A percentile compares a stretch with the other conserved stretches of the same genome.
Evolutionary conservation across 2,113 vertebrate species (phyloP).

Genomic region (Phodopus roborovskii): DNA sequence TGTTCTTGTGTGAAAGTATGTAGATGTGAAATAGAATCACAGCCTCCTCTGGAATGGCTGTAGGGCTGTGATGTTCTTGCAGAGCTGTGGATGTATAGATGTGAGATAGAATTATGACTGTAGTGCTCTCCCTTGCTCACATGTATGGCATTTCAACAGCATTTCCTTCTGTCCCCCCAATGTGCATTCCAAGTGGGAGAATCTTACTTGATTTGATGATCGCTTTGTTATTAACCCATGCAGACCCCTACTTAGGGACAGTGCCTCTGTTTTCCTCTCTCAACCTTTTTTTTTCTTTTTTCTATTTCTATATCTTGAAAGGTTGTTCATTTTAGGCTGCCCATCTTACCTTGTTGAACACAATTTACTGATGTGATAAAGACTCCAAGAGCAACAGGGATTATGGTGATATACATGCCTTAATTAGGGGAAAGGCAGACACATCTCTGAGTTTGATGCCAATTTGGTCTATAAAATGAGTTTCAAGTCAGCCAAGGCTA

Average conservation of each 20-base stretch:
- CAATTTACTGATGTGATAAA: slow-evolving; percentile 25
- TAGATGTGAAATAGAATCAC: background rate
- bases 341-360: background rate
- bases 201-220: background rate
- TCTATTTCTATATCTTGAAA: background rate
- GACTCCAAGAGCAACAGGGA: background rate
- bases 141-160: background rate
- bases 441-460: background rate
- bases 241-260: background rate
- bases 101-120: slow-evolving; percentile 76
- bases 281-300: background rate
- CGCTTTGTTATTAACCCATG: background rate
- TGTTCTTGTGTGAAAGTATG: slow-evolving; percentile 77
- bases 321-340: background rate
- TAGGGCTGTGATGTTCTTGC: background rate
- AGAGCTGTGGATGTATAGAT: slow-evolving; percentile 58
- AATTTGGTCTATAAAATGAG: background rate
- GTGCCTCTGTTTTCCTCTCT: background rate
- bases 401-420: background rate
- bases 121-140: background rate
- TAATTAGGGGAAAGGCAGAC: no score
- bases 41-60: background rate
- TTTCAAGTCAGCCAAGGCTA: background rate
- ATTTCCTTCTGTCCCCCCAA: background rate
- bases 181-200: background rate